Conservation (phyloP, 1,140 invertebrate species). For the Pseudomyrmex sp. region DNA sequence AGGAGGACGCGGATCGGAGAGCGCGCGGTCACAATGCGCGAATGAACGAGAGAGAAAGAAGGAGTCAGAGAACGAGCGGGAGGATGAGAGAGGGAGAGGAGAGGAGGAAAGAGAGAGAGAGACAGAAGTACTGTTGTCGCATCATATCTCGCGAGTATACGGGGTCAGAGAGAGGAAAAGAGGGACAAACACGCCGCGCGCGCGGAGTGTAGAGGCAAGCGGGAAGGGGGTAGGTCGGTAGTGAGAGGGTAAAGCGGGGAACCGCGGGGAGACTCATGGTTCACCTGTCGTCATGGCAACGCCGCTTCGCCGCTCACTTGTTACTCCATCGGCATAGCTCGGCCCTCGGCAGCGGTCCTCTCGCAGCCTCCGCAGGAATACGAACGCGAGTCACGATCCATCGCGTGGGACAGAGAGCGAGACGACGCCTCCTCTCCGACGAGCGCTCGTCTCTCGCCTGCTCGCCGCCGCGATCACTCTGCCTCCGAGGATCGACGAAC, state of each 20-base stretch:
- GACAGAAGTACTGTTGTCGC: constrained; percentile 62
- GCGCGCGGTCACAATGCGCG: constrained; percentile 17
- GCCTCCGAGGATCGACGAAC: constrained; percentile 23
- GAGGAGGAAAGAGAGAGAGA: constrained; percentile 40
- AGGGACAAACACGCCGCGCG: constrained; percentile 56
- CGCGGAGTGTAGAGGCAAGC: constrained; percentile 1
- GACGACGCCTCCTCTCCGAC: constrained; percentile 54
- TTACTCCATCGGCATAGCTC: constrained; percentile 83
- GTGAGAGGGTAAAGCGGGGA: constrained; percentile 25
- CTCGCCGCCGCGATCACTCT: constrained; percentile 32
- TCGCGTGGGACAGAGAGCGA: constrained; percentile 68
- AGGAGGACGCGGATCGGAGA: constrained; percentile 29
- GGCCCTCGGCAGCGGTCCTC: constrained; percentile 78
- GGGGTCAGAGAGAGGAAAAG: constrained; percentile 65
- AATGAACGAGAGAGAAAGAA: neutral
- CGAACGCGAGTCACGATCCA: constrained; percentile 77
- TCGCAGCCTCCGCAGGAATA: constrained; percentile 80
- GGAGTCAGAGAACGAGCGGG: neutral
- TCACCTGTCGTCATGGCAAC: constrained; percentile 86
- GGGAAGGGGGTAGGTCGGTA: neutral
- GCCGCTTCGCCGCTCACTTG: constrained; percentile 85
- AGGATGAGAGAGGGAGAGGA: neutral
- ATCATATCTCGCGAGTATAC: constrained; percentile 63
- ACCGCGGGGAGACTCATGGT: constrained; percentile 74
- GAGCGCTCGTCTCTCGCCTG: constrained; percentile 1